Base-by-base conservation (phyloP, 2,888 invertebrate genomes). In the Drosophila sordidapex region DNA sequence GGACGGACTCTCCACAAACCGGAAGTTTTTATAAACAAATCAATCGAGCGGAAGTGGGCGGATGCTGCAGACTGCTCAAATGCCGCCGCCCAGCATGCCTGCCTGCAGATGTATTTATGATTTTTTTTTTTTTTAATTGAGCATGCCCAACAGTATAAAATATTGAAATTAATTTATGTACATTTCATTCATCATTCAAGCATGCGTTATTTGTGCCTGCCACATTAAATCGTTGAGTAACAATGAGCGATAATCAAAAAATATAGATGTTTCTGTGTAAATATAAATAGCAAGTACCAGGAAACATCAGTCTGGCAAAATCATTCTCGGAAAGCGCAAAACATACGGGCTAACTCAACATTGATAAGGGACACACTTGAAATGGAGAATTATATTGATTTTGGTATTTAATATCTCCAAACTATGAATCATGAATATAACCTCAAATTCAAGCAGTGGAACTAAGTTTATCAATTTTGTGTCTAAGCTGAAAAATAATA, bases 1-100 rank as follows among this genome's bases (percentile, higher is more conserved):
- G 72, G 25, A 25, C 25, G 13, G 21, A 46, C 7, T 25, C 25
- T 65, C 72, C 57, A 59, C 79, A 64, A 77, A 74, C 85, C 87
- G 87, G 87, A 87, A 87, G 88, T 85, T 79, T 79, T 79, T 74
- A 75, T 87, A 87, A 87, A 87, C 87, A 87, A 85, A 89, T 83
- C 86, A 87, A 89, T 87, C 78, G 70, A 79, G 74, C 85, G 85
- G 89, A 85, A 87, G 85, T 81, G 76, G 76, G 81, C 72, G 74
- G 80, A 57, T 76, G 73, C 65, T 56, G 62, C 35, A 54, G 25
- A 11, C 48, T 25, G 62, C 40, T 27, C 27, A 36, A 36, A 21
- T 43, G 51, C 46, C 13, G 51, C 46, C 13, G 52, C 18, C 0
- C 59, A 35, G 54, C 25, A 43, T 27, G 46, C 29, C 62, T 29